phyloP scores from a whole-genome alignment of 2,888 invertebrate genomes.

The Drosophila eohydei region DNA sequence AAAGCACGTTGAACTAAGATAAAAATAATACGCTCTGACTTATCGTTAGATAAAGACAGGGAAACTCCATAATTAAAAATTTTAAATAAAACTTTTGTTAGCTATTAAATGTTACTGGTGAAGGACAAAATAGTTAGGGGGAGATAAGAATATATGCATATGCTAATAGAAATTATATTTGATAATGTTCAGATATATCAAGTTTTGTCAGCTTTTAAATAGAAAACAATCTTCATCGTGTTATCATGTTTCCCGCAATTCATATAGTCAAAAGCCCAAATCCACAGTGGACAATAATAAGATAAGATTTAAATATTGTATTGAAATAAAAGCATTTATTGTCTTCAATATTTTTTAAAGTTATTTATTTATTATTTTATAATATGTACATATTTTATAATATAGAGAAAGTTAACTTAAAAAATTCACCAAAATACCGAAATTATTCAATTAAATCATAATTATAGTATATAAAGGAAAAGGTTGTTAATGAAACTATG shows the following conservation, averaged over 20 bases:
- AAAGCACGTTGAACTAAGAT: not conserved
- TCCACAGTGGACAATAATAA: too few species aligned
- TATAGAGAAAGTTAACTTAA: not conserved
- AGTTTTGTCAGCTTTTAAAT: not conserved
- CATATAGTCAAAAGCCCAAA: too few species aligned
- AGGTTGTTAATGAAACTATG: not conserved
- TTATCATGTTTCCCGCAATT: too few species aligned
- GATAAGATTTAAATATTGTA: too few species aligned
- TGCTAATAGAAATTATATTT: not conserved
- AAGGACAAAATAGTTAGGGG: too few species aligned
- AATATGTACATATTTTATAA: not conserved
- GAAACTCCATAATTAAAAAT: not conserved
- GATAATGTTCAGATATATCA: not conserved
- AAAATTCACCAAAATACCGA: not conserved
- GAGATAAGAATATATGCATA: too few species aligned
- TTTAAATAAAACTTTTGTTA: too few species aligned
- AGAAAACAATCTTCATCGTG: not conserved
- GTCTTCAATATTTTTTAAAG: not conserved
- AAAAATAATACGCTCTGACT: not conserved
- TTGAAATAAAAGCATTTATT: not conserved
- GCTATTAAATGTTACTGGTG: too few species aligned
- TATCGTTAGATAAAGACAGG: not conserved
- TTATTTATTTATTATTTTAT: not conserved
- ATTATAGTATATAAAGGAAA: slow-evolving; percentile 2
- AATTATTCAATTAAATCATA: slow-evolving; percentile 5